Conservation (phyloP, 2,888 invertebrate species). For the Drosophila cracens region DNA sequence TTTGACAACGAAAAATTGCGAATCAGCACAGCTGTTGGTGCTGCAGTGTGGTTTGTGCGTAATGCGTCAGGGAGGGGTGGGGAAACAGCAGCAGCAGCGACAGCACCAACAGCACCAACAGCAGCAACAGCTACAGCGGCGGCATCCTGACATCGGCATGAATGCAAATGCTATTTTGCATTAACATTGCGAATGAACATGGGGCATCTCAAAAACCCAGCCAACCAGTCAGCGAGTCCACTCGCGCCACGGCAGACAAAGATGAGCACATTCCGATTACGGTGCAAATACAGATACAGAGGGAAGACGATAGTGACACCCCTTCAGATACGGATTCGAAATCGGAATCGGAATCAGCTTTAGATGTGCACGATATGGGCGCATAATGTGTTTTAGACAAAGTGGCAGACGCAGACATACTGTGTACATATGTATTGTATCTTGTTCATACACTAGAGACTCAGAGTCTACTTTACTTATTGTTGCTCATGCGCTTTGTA, state of each 20-base stretch:
- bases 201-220: conserved; percentile 23
- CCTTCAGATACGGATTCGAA: conserved; percentile 33
- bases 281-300: conserved; percentile 38
- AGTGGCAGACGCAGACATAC: conserved; percentile 52
- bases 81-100: not conserved
- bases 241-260: conserved; percentile 38
- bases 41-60: conserved; percentile 27
- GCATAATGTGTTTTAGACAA: conserved; percentile 58
- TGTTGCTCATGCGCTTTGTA: not conserved
- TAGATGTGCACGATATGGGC: conserved; percentile 38
- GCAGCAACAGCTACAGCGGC: not conserved
- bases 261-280: conserved; percentile 66
- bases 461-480: not conserved
- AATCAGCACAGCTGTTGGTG: conserved; percentile 70
- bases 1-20: conserved; percentile 69
- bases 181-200: conserved; percentile 62
- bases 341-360: conserved; percentile 34
- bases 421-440: not conserved
- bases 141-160: conserved; percentile 52
- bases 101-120: not conserved
- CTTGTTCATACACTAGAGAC: not conserved
- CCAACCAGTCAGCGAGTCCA: conserved; percentile 8
- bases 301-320: conserved; percentile 38
- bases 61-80: conserved; percentile 4
- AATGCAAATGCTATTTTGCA: conserved; percentile 74